phyloP scores from a whole-genome alignment of 2,888 invertebrate species.

The Lithophane socia region DNA sequence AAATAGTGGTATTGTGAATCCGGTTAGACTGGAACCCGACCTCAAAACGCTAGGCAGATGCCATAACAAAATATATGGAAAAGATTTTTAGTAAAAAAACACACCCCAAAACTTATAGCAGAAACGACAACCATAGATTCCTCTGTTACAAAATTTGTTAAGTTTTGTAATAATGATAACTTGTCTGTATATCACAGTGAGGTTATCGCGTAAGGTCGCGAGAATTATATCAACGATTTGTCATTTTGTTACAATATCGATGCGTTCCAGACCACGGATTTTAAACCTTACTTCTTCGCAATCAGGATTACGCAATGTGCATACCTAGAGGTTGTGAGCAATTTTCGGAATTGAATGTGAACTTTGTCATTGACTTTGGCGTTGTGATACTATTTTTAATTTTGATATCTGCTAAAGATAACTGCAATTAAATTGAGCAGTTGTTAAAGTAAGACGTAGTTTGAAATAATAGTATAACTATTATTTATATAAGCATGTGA shows the following conservation, averaged over 20 bases:
- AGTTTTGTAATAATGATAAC: conserved; percentile 42
- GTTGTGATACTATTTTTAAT: conserved; percentile 41
- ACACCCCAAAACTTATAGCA: conserved; percentile 10
- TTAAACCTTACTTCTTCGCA: not conserved
- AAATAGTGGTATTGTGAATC: not conserved
- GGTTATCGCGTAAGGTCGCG: conserved; percentile 59
- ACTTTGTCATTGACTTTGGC: conserved; percentile 58
- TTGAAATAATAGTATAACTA: not conserved
- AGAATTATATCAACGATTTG: conserved; percentile 57
- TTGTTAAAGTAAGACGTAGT: conserved; percentile 14
- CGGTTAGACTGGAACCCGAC: no score
- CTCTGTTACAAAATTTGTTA: conserved; percentile 47
- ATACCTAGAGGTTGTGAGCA: not conserved
- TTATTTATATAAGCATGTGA: not conserved
- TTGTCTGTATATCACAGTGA: conserved; percentile 25
- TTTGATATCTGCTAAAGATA: conserved; percentile 31
- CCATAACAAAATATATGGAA: not conserved
- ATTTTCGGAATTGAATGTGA: conserved; percentile 26
- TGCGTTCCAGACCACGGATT: not conserved
- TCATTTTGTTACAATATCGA: conserved; percentile 2
- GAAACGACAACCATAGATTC: conserved; percentile 19
- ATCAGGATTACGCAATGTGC: conserved; percentile 5
- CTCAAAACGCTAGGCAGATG: not conserved
- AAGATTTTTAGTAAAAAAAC: not conserved
- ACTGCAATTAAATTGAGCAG: conserved; percentile 33